Conservation (phyloP, 2,797 vertebrate species). For the Sebastes hubbsi region DNA sequence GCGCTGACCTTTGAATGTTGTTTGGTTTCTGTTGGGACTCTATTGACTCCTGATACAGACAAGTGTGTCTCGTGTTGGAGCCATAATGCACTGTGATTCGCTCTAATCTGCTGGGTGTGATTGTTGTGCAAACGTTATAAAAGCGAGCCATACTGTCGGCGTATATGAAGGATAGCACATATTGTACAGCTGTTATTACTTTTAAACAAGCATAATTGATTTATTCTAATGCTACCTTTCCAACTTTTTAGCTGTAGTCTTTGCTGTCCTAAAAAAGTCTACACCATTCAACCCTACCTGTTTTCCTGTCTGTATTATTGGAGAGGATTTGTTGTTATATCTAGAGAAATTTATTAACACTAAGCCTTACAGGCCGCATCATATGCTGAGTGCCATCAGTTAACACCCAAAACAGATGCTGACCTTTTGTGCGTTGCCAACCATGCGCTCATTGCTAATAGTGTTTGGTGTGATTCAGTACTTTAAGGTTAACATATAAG, state of each 20-base stretch:
- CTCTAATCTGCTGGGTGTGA: background rate
- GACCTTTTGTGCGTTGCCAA: too few relatives aligned
- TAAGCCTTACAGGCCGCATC: too few relatives aligned
- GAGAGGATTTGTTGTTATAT: background rate
- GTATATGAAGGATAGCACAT: background rate
- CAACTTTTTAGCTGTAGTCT: background rate
- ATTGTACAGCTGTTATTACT: too few relatives aligned
- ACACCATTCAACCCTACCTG: background rate
- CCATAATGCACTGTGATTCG: too few relatives aligned
- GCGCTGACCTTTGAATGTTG: slow-evolving; percentile 58
- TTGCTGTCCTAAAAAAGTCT: background rate
- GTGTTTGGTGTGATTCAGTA: background rate
- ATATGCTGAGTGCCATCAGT: background rate
- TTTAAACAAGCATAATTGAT: too few relatives aligned
- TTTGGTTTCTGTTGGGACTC: slow-evolving; percentile 41
- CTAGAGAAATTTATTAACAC: background rate
- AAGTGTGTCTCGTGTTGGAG: background rate
- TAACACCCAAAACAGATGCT: background rate
- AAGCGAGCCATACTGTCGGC: background rate
- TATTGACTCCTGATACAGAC: background rate
- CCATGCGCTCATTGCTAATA: background rate
- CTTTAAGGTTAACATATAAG: background rate
- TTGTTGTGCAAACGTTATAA: background rate
- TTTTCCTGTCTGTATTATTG: background rate
- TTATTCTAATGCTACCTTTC: too few relatives aligned